These are phyloP conservation scores for Hafferia zeledoni DNA, from an alignment of 2,797 vertebrate genomes.

Conservation along the genomic window DNA sequence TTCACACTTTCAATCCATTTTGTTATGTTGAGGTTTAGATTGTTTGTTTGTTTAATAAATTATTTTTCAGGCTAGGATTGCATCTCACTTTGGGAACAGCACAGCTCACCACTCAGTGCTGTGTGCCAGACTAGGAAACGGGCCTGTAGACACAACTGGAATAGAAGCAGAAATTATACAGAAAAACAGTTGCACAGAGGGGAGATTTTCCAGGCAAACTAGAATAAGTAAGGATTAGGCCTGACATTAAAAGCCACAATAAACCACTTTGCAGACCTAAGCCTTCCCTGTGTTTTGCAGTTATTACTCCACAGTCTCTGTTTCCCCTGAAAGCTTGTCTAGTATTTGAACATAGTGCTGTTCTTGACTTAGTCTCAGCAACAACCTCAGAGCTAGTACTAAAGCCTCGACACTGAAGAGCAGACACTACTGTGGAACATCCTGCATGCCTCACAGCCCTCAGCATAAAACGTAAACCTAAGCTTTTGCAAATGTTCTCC, in stretches of 20 bases:
- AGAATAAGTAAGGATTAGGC: not conserved
- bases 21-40: not conserved
- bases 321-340: not conserved
- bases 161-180: not conserved
- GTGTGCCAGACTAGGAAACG: not conserved
- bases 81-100: not conserved
- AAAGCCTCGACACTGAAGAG: not conserved
- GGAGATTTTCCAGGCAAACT: not conserved
- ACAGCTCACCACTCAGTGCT: not conserved
- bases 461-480: not conserved
- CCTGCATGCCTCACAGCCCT: not conserved
- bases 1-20: not conserved
- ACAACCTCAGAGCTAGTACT: not conserved
- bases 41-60: not conserved
- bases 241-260: not conserved
- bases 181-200: not conserved
- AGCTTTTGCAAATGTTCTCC: not conserved
- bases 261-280: not conserved
- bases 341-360: not conserved
- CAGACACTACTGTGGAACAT: not conserved
- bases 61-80: not conserved
- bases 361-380: not conserved
- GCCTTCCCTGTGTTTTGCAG: not conserved
- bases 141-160: not conserved
- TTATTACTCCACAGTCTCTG: not conserved